Conservation (phyloP, 2,888 invertebrate species). For the Ommatoiulus sabulosus region DNA sequence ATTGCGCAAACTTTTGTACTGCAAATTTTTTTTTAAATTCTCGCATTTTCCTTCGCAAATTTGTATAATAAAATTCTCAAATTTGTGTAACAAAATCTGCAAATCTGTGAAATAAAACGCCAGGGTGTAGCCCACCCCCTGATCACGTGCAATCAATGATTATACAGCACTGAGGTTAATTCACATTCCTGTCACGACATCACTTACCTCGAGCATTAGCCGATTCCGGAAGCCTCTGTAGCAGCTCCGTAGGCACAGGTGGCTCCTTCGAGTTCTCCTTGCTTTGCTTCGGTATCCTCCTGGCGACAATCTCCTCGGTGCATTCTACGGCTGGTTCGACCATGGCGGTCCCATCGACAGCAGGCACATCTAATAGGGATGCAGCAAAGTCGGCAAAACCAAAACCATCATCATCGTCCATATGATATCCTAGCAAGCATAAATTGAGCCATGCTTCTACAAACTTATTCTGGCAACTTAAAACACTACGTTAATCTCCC, state of each 20-base stretch:
- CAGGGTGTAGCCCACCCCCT: too few species aligned
- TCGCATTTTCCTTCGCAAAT: too few species aligned
- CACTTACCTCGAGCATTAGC: background rate
- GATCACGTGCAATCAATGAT: too few species aligned
- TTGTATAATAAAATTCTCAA: too few species aligned
- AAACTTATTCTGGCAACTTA: background rate
- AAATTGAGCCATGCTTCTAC: constrained; percentile 40
- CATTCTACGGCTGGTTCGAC: constrained; percentile 41
- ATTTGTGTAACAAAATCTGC: too few species aligned
- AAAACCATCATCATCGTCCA: constrained; percentile 39
- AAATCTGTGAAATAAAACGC: too few species aligned
- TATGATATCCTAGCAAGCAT: constrained; percentile 18
- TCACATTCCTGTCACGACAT: too few species aligned
- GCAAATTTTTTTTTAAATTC: too few species aligned
- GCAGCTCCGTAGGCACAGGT: background rate
- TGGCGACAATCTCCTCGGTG: constrained; percentile 34
- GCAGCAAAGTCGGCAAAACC: constrained; percentile 47
- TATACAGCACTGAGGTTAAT: too few species aligned
- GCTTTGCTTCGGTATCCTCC: background rate
- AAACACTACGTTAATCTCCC: background rate
- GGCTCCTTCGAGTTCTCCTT: background rate
- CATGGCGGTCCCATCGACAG: constrained; percentile 10
- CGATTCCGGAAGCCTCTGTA: background rate
- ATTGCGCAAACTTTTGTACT: too few species aligned
- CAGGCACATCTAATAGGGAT: constrained; percentile 32